Conservation (phyloP, 2,888 invertebrate genomes). For the Archips crataeganus region DNA sequence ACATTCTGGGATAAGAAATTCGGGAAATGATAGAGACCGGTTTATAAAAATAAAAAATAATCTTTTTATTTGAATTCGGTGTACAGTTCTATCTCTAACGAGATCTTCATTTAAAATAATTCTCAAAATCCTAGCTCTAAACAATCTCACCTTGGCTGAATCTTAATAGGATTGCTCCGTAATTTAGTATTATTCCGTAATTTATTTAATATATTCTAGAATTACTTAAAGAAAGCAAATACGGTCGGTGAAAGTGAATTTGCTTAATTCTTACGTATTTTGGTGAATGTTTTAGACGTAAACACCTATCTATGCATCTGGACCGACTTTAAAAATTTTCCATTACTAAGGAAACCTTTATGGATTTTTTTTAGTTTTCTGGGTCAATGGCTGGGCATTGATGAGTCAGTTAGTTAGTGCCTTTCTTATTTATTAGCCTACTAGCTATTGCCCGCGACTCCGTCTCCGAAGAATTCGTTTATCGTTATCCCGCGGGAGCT, state of each 20-base stretch:
- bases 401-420: no score
- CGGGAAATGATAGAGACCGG: neutral
- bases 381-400: no score
- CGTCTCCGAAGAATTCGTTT: no score
- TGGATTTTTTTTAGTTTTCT: no score
- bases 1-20: no score
- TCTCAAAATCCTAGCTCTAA: neutral
- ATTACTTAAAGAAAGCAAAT: constrained; percentile 24
- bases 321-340: neutral
- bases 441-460: no score
- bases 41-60: neutral
- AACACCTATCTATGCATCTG: neutral
- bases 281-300: constrained; percentile 5
- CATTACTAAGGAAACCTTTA: neutral
- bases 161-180: constrained; percentile 1
- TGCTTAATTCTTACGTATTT: constrained; percentile 26
- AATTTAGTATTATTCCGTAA: neutral
- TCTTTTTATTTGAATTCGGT: neutral
- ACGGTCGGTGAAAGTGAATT: constrained; percentile 30
- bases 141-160: neutral
- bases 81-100: neutral
- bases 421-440: no score
- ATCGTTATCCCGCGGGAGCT: no score
- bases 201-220: constrained; percentile 25
- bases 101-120: neutral